Evolutionary conservation across 92 coral and sea anemone species (phyloP).

Genomic region (Ricordea florida): DNA sequence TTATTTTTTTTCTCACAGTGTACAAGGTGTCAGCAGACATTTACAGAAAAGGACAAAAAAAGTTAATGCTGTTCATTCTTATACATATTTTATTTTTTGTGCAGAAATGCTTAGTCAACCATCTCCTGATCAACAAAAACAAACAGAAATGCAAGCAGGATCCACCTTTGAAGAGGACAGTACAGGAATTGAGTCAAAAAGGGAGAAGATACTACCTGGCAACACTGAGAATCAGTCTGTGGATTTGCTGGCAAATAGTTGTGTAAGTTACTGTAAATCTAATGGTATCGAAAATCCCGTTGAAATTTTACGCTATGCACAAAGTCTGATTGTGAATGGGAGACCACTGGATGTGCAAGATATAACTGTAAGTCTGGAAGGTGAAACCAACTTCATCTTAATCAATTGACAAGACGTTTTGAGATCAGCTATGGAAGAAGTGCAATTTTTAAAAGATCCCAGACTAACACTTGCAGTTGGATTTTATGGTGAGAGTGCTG

Average conservation of each 20-base stretch:
- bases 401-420: conserved; percentile 46
- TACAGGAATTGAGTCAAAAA: background rate
- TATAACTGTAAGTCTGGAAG: background rate
- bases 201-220: background rate
- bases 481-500: conserved; percentile 54
- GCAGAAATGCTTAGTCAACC: background rate
- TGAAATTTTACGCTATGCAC: conserved; percentile 18
- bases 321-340: conserved; percentile 17
- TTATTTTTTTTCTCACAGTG: no score
- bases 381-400: conserved; percentile 42
- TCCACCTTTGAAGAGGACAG: no score
- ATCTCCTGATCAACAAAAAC: background rate
- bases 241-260: conserved; percentile 6
- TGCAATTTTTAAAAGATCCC: conserved; percentile 21
- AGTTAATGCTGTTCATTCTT: no score
- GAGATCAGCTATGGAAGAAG: conserved; percentile 53
- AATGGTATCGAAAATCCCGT: conserved; percentile 26
- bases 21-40: no score
- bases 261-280: conserved; percentile 11
- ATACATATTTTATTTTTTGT: no score
- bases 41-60: no score
- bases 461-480: conserved; percentile 46
- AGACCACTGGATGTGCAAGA: conserved; percentile 39
- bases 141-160: no score
- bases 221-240: background rate